A percentile compares a stretch with the other conserved stretches of the same genome.
phyloP scores from a whole-genome alignment of 2,888 invertebrate species.

The Synergus japonicus region DNA sequence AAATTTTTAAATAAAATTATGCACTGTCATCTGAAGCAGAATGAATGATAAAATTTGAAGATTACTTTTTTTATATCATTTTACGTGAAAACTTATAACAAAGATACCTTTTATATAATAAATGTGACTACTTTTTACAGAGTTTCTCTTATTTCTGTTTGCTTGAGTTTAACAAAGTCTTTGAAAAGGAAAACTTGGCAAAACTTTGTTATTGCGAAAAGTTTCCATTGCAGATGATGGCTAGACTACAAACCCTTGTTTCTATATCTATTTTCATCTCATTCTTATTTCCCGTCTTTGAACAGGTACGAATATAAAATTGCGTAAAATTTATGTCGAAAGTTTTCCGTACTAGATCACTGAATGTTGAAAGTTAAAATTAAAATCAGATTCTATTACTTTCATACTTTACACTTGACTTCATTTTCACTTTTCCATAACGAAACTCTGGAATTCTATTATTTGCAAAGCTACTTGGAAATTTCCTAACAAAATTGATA shows the following conservation, averaged over 20 bases:
- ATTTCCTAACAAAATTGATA: neutral
- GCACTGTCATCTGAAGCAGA: neutral
- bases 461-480: neutral
- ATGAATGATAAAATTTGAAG: neutral
- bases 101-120: neutral
- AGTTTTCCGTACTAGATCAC: constrained; percentile 7
- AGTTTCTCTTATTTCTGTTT: constrained; percentile 24
- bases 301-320: constrained; percentile 30
- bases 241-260: constrained; percentile 34
- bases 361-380: constrained; percentile 24
- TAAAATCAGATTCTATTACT: constrained; percentile 11
- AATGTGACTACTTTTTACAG: neutral
- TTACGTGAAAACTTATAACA: neutral
- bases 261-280: constrained; percentile 5
- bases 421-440: neutral
- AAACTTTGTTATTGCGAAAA: constrained; percentile 40
- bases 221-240: constrained; percentile 35
- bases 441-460: neutral
- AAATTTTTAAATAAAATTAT: neutral
- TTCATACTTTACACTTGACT: constrained; percentile 3
- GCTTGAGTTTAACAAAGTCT: constrained; percentile 22
- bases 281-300: constrained; percentile 13
- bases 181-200: constrained; percentile 28
- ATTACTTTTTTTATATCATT: neutral
- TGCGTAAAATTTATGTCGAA: constrained; percentile 29